Base-by-base conservation (phyloP, 2,888 invertebrate genomes). In the Pristionchus fissidentatus region DNA sequence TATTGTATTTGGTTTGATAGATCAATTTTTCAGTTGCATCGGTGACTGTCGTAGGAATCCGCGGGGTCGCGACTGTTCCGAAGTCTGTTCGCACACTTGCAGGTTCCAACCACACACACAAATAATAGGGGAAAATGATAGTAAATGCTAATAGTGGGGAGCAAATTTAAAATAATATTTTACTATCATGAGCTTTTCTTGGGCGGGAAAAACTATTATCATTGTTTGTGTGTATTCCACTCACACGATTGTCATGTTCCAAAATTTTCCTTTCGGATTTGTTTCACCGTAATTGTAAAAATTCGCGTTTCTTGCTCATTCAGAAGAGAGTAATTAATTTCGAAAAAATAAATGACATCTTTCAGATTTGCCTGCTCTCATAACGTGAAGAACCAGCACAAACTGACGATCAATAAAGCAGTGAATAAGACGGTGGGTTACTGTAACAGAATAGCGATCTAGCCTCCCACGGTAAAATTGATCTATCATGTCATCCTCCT, bases 11-110 rank as follows among this genome's bases (percentile, higher is more conserved):
- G 5, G 19, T n/a, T 32, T 22, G n/a, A 13, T 41, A 38, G 15
- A 1, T 43, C 43, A 4, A 0, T 35, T 22, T 1, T n/a, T 46
- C 41, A 79, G 79, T 7, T 79, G 79, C 43, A 55, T 41, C 22
- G 8, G 19, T 32, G 79, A 79, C 26, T 79, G 79, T 46, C 15
- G 41, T 15, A 57, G 15, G 57, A 79, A 57, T 38, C 79, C 79
- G n/a, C 55, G 79, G 0, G 79, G 79, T 22, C 22, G 79, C n/a
- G 79, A 79, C 41, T 79, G 79, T 32, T 32, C 79, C 10, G 55
- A 55, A 26, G 79, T 79, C 13, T 79, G 79, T n/a, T 57, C 55
- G 10, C 79, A 79, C 57, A 79, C 79, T 26, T 79, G 79, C 79
- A 79, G 79, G 79, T 38, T 15, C 29, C n/a, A 60, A 60, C 26